Base-by-base conservation (phyloP, 2,888 invertebrate genomes). In the Drosophila recens region DNA sequence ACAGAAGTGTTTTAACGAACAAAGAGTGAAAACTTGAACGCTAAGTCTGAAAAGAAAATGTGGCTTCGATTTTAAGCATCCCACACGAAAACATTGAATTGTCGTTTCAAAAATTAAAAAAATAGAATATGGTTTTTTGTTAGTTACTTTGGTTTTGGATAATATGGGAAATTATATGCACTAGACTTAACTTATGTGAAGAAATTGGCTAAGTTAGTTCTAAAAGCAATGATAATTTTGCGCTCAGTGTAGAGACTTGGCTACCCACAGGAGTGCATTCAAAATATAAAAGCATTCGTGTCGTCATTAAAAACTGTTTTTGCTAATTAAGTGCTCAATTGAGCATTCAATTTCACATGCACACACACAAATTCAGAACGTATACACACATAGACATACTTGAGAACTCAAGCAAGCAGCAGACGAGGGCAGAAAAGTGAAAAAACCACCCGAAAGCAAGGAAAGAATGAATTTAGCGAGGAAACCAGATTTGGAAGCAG, bases 311-410 rank as follows among this genome's bases (percentile, higher is more conserved):
- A 90, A 87, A 87, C 90, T 89, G 89, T 86, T 89, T 89, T 89
- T 87, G 90, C 90, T 90, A 87, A 90, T 89, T 89, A 89, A 90
- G 89, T 87, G 89, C 89, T 89, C 90, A 89, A 89, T 89, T 90
- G 87, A 90, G 87, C 90, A 85, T 90, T 90, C 87, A 89, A 84
- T 90, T 89, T 87, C 87, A 84, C 73, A 84, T 61, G 72, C 63
- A 72, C 66, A 74, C 61, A 73, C 20, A 67, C 33, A 59, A 15
- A 69, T 27, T 27, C 27, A 27, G 5, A 27, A 27, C 42, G 58
- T 65, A 66, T 49, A 77, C 52, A 75, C 45, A 69, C 69, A 63
- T 36, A 43, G 40, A 42, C 54, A 54, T 54, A 61, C 49, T 57
- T 34, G 34, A 58, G 52, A 53, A 56, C 38, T 49, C 66, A 72